Conservation (phyloP, 2,888 invertebrate genomes). For the Pristionchus fissidentatus region DNA sequence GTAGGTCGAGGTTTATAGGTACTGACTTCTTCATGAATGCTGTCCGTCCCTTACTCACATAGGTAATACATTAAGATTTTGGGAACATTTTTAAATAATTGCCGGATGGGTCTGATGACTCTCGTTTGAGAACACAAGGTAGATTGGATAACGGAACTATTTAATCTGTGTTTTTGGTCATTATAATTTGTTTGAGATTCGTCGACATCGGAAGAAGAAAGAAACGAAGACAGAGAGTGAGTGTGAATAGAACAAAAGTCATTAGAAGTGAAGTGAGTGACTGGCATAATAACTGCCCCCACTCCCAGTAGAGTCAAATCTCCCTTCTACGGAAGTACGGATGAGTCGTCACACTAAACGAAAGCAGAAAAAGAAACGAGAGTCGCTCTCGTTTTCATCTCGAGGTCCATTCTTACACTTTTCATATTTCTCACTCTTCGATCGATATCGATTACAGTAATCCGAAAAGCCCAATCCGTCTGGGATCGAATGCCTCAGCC, state of each 20-base stretch:
- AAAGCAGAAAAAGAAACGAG: slow-evolving; percentile 37
- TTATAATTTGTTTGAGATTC: not conserved
- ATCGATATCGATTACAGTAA: slow-evolving; percentile 3
- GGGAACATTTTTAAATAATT: not conserved
- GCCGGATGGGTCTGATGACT: not conserved
- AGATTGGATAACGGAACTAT: no score
- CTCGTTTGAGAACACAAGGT: no score
- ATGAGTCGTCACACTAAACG: slow-evolving; percentile 7
- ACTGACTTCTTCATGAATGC: no score
- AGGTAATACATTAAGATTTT: no score
- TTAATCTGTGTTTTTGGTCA: not conserved
- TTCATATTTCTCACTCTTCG: not conserved
- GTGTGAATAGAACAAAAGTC: slow-evolving; percentile 16
- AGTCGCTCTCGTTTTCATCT: not conserved
- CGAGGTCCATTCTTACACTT: not conserved
- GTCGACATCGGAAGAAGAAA: slow-evolving; percentile 28
- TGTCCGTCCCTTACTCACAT: no score
- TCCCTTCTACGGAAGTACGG: slow-evolving; percentile 24
- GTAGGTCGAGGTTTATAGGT: no score
- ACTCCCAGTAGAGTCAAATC: not conserved
- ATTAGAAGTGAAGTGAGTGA: not conserved
- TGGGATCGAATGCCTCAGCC: slow-evolving; percentile 43
- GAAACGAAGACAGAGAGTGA: slow-evolving; percentile 19
- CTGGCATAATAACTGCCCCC: not conserved
- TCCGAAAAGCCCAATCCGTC: slow-evolving; percentile 7